Evolutionary conservation across 2,113 vertebrate genomes (phyloP).

Genomic region (Forbesichthys agassizii): DNA sequence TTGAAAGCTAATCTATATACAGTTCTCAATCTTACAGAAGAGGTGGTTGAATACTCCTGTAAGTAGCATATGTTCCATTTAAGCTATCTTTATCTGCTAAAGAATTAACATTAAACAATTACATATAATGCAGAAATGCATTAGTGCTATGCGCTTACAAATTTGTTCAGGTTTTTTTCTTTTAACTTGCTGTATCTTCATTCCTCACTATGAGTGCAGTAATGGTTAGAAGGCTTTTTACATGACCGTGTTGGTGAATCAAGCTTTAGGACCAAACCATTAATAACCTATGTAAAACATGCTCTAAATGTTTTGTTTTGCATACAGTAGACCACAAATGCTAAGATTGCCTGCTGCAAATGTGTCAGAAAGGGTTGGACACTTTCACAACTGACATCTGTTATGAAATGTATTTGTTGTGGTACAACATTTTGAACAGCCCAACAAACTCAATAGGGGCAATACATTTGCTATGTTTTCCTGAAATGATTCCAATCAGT

Average conservation of each 20-base stretch:
- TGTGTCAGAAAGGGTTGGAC: slow-evolving; percentile 25
- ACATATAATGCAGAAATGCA: no score
- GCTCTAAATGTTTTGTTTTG: slow-evolving; percentile 38
- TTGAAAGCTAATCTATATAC: no score
- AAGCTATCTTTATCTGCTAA: no score
- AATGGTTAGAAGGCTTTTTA: slow-evolving; percentile 41
- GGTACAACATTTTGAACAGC: slow-evolving; percentile 4
- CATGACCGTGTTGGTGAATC: slow-evolving; percentile 47
- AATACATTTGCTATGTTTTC: slow-evolving; percentile 7
- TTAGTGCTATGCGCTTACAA: no score
- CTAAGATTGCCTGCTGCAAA: slow-evolving; percentile 25
- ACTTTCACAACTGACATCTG: slow-evolving; percentile 12
- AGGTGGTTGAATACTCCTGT: no score
- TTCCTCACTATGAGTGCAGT: slow-evolving; percentile 8
- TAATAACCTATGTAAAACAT: slow-evolving; percentile 69
- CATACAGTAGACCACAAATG: slow-evolving; percentile 26
- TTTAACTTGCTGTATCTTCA: neutral
- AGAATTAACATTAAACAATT: no score
- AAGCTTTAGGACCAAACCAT: slow-evolving; percentile 48
- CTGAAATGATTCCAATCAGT: neutral
- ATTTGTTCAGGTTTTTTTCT: no score
- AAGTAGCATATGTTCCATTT: no score
- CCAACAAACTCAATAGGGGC: neutral
- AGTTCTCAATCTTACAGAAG: no score
- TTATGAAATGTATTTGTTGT: slow-evolving; percentile 26